Conservation (phyloP, 2,113 vertebrate genomes). For the Syngnathus typhle region DNA sequence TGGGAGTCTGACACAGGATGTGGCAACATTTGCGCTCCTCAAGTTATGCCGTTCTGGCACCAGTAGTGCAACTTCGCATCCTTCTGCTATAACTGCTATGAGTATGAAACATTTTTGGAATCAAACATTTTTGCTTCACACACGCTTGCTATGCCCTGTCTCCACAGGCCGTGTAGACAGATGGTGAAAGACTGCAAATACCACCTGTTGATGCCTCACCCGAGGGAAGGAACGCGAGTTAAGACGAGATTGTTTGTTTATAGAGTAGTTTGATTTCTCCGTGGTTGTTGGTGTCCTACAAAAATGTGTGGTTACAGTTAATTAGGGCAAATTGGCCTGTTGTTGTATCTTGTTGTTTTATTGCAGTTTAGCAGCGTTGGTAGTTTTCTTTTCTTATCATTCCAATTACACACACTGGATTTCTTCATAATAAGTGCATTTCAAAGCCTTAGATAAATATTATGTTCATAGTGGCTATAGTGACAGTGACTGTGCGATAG, state of each 20-base stretch:
- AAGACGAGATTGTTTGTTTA: neutral
- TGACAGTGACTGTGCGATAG: neutral
- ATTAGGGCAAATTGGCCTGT: neutral
- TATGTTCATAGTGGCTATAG: neutral
- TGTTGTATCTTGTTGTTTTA: neutral
- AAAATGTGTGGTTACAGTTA: neutral
- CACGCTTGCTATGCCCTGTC: conserved; percentile 1
- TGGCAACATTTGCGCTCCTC: conserved; percentile 15
- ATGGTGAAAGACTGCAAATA: conserved; percentile 2
- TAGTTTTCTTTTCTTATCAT: neutral
- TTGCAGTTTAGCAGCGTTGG: neutral
- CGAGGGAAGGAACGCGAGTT: neutral
- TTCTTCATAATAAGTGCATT: neutral
- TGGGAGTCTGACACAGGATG: conserved; percentile 31
- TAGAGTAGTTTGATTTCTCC: neutral
- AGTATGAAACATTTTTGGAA: conserved; percentile 35
- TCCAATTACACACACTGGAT: neutral
- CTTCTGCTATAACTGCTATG: conserved; percentile 24
- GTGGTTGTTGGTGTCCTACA: neutral
- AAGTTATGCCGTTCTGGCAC: conserved; percentile 1
- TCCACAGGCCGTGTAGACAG: neutral
- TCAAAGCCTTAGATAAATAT: neutral
- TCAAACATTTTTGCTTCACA: conserved; percentile 19
- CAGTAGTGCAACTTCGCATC: conserved; percentile 23
- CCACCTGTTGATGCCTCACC: conserved; percentile 4